Percentiles rank a stretch among this genome's conserved stretches.
Evolutionary conservation across 2,797 vertebrate species (phyloP).

Genomic region (Chiroxiphia lanceolata): DNA sequence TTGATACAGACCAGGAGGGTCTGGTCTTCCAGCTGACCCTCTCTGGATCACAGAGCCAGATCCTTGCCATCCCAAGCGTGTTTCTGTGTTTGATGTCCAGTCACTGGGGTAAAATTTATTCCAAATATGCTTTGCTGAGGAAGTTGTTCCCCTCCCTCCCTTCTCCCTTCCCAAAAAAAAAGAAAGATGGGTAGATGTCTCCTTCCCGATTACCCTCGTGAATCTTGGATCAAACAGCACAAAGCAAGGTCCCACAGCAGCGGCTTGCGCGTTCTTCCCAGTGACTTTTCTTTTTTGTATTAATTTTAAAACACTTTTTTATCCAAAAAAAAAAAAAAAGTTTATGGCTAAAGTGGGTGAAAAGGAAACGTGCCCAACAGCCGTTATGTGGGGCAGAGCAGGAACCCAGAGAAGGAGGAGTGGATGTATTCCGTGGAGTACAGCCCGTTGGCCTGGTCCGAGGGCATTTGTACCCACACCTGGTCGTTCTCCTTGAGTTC

Average conservation of each 20-base stretch:
- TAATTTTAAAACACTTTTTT: conserved; percentile 69
- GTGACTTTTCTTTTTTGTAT: conserved; percentile 69
- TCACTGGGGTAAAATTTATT: conserved; percentile 22
- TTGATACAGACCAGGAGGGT: neutral
- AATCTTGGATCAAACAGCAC: conserved; percentile 22
- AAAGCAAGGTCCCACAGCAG: conserved; percentile 38
- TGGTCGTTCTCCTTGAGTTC: conserved; percentile 97
- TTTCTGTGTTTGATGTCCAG: conserved; percentile 12
- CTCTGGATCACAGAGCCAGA: neutral
- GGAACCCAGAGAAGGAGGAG: conserved; percentile 98
- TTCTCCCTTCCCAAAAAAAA: neutral
- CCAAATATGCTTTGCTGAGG: neutral
- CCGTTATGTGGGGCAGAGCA: conserved; percentile 98
- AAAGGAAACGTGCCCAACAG: conserved; percentile 47
- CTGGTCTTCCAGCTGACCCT: neutral
- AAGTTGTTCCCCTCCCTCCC: neutral
- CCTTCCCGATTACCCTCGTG: neutral
- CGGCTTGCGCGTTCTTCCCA: conserved; percentile 51
- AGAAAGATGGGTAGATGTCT: neutral
- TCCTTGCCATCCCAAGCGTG: neutral
- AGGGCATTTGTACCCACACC: conserved; percentile 98
- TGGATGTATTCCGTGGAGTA: conserved; percentile 99
- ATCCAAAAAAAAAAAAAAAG: conserved; percentile 54
- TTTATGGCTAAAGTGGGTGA: conserved; percentile 74
- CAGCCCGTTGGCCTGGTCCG: conserved; percentile 96